Conservation (phyloP, 2,113 vertebrate genomes). For the Furnarius figulus region DNA sequence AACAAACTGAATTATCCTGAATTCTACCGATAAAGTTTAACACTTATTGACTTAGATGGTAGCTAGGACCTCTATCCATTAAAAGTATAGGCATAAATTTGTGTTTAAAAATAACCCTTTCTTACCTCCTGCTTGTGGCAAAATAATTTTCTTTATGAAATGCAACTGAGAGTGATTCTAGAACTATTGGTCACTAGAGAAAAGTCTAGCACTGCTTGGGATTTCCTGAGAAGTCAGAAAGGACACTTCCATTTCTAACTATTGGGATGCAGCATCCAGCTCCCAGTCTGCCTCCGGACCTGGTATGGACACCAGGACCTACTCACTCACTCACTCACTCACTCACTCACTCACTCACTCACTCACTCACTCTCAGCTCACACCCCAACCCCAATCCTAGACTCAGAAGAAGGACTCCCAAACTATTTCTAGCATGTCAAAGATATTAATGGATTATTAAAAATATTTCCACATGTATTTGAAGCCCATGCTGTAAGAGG, state of each 20-base stretch:
- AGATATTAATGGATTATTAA: background rate
- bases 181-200: background rate
- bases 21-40: background rate
- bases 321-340: background rate
- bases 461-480: accelerated
- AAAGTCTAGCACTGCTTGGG: background rate
- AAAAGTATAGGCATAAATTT: background rate
- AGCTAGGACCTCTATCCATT: background rate
- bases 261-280: background rate
- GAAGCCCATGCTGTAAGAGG: background rate
- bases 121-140: background rate
- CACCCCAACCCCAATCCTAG: background rate
- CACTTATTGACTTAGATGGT: background rate
- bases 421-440: background rate
- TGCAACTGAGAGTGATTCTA: background rate
- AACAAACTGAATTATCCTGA: background rate
- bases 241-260: background rate
- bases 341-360: background rate
- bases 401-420: background rate
- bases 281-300: background rate
- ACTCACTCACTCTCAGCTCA: background rate
- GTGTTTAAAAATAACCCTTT: background rate
- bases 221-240: background rate
- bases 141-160: background rate
- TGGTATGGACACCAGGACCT: background rate